Evolutionary conservation across 2,888 invertebrate genomes (phyloP).

Genomic region (Pristionchus exspectatus): DNA sequence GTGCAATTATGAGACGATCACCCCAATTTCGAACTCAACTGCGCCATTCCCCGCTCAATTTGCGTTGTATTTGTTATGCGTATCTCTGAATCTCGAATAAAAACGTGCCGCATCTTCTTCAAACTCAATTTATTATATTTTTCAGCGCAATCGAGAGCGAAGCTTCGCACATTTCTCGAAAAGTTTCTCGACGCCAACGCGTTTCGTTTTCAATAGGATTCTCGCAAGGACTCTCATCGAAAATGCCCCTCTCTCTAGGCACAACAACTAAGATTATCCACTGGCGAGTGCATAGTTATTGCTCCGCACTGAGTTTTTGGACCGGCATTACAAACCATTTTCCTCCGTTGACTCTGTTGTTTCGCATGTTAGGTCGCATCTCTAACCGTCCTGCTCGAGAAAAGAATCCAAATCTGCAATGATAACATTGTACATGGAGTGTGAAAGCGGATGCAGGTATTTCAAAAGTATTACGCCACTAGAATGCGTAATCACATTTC

Average conservation of each 20-base stretch:
- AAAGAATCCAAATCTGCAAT: neutral
- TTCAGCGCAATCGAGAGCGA: too few species aligned
- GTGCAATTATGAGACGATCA: neutral
- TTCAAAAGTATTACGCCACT: too few species aligned
- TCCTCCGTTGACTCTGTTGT: too few species aligned
- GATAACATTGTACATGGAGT: neutral
- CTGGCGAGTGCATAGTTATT: too few species aligned
- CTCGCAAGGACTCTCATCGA: neutral
- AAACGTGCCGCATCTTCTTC: constrained; percentile 30
- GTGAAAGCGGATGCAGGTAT: neutral
- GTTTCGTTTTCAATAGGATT: neutral
- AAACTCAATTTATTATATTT: constrained; percentile 28
- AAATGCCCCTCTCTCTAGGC: neutral
- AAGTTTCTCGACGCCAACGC: constrained; percentile 27
- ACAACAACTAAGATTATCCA: neutral
- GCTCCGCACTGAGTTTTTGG: too few species aligned
- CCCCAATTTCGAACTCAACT: neutral
- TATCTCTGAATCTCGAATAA: constrained; percentile 13
- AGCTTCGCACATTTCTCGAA: constrained; percentile 15
- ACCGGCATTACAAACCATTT: too few species aligned
- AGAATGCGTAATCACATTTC: neutral
- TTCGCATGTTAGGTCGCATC: too few species aligned
- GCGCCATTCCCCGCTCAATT: neutral
- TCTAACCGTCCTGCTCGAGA: too few species aligned
- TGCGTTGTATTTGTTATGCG: constrained; percentile 29